Evolutionary conservation across 2,888 invertebrate genomes (phyloP).

Genomic region (Leptinotarsa haldemani): DNA sequence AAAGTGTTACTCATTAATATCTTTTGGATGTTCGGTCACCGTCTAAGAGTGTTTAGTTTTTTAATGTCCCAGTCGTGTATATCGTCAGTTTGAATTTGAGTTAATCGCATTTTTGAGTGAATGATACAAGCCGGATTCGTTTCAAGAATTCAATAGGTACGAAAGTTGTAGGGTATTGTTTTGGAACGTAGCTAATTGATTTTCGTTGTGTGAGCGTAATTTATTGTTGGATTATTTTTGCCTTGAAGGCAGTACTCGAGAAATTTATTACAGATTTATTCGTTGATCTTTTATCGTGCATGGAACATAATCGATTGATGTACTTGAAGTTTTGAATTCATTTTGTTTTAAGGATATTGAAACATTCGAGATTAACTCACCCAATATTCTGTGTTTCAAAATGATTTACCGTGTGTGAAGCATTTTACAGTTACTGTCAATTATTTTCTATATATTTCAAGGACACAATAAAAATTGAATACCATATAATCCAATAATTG

Average conservation of each 20-base stretch:
- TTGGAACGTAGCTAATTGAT: slow-evolving; percentile 49
- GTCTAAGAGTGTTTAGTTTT: slow-evolving; percentile 51
- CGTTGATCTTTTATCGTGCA: neutral
- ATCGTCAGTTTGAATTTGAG: slow-evolving; percentile 53
- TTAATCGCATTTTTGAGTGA: slow-evolving; percentile 60
- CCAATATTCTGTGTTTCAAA: too few species aligned
- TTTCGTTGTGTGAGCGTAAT: slow-evolving; percentile 27
- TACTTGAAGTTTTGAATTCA: neutral
- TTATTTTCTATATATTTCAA: too few species aligned
- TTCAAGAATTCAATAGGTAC: slow-evolving; percentile 50
- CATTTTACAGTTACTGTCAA: too few species aligned
- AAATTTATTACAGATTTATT: neutral
- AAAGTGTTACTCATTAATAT: slow-evolving; percentile 57
- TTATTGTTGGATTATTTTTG: slow-evolving; percentile 20
- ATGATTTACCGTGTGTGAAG: too few species aligned
- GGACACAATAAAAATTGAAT: too few species aligned
- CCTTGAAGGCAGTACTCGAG: neutral
- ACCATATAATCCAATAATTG: too few species aligned
- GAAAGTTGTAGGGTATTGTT: slow-evolving; percentile 56
- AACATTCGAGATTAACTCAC: too few species aligned
- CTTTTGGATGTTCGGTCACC: slow-evolving; percentile 53
- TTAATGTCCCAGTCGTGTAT: slow-evolving; percentile 49
- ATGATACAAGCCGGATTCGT: slow-evolving; percentile 53
- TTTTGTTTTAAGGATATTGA: too few species aligned
- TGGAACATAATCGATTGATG: neutral